phyloP scores from a whole-genome alignment of 2,888 invertebrate species.

The Lasiommata megera region DNA sequence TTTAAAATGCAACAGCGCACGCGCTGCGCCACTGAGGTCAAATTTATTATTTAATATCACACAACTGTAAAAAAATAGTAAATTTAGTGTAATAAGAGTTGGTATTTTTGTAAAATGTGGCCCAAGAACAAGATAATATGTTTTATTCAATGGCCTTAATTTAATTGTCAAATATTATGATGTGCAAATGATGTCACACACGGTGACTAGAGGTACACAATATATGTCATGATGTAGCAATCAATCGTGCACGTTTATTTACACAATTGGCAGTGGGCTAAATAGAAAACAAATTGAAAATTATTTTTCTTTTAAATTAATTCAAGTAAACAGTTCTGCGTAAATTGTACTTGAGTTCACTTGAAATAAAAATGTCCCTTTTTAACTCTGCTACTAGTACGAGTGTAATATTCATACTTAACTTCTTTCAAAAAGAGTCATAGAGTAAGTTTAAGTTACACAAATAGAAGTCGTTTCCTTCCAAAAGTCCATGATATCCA shows the following conservation, averaged over 20 bases:
- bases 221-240: background rate
- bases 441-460: too few species aligned
- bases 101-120: background rate
- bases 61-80: too few species aligned
- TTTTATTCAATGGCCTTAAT: background rate
- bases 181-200: background rate
- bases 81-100: too few species aligned
- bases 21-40: too few species aligned
- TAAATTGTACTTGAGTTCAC: background rate
- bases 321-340: constrained; percentile 4
- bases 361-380: background rate
- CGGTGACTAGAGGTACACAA: too few species aligned
- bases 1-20: too few species aligned
- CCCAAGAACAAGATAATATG: background rate
- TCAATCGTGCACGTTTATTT: background rate
- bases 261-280: background rate
- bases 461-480: too few species aligned
- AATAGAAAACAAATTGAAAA: constrained; percentile 5
- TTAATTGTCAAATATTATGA: constrained; percentile 1
- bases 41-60: too few species aligned
- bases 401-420: too few species aligned
- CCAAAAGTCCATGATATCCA: too few species aligned
- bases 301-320: constrained; percentile 3
- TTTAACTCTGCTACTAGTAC: background rate
- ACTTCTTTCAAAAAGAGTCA: too few species aligned